Percentiles rank a stretch among this genome's conserved stretches.
Evolutionary conservation across 1,140 invertebrate species (phyloP).

Genomic region (Galleria mellonella): DNA sequence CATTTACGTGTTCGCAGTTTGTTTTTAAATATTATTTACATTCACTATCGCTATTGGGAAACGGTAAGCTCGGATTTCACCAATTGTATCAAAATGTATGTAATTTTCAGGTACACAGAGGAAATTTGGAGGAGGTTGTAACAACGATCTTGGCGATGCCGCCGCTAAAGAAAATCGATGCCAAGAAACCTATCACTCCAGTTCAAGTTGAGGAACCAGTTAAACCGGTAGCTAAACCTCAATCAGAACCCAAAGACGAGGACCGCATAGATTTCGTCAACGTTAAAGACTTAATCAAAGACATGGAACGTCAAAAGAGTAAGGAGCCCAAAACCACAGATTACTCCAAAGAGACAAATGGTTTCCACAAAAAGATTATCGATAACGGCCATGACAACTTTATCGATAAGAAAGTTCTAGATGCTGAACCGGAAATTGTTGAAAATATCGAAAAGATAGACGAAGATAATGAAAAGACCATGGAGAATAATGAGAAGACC

Average conservation of each 20-base stretch:
- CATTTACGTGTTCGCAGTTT: too few relatives aligned
- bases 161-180: constrained; percentile 40
- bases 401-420: constrained; percentile 20
- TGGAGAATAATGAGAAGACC: constrained; percentile 21
- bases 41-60: too few relatives aligned
- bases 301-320: constrained; percentile 62
- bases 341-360: constrained; percentile 49
- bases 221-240: constrained; percentile 27
- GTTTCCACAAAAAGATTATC: constrained; percentile 55
- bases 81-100: background rate
- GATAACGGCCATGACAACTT: constrained; percentile 51
- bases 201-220: constrained; percentile 41
- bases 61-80: too few relatives aligned
- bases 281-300: constrained; percentile 71
- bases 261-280: constrained; percentile 70
- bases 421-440: constrained; percentile 13
- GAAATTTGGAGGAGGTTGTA: constrained; percentile 57
- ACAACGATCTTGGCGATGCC: constrained; percentile 61
- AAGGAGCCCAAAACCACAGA: constrained; percentile 31
- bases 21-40: too few relatives aligned
- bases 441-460: constrained; percentile 19
- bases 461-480: background rate
- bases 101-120: constrained; percentile 52
- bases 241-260: constrained; percentile 46
- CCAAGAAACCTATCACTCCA: constrained; percentile 37